Evolutionary conservation across 2,888 invertebrate genomes (phyloP).

Genomic region (Amiota mariae): DNA sequence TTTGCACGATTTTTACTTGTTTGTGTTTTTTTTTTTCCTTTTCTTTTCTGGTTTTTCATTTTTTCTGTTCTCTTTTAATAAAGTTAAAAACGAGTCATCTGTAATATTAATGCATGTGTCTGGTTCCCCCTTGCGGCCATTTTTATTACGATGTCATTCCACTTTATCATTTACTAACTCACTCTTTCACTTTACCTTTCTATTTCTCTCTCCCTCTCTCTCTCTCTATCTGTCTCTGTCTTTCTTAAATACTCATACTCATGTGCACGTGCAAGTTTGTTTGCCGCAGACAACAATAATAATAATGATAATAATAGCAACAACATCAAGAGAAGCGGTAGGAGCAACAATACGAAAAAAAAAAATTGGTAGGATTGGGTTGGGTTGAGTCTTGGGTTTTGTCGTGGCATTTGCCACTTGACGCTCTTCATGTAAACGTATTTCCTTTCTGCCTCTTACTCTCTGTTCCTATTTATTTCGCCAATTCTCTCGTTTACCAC

Average conservation of each 20-base stretch:
- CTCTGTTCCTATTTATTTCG: constrained; percentile 14
- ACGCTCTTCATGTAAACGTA: constrained; percentile 36
- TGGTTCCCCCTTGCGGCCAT: constrained; percentile 12
- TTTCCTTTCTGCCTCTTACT: neutral
- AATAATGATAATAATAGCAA: neutral
- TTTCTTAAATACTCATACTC: neutral
- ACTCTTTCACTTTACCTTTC: neutral
- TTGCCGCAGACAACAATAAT: neutral
- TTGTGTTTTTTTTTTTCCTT: neutral
- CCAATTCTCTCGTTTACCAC: neutral
- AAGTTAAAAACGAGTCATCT: constrained; percentile 47
- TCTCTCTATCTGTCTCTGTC: neutral
- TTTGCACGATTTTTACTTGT: too few relatives aligned
- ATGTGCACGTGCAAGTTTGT: neutral
- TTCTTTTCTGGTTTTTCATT: neutral
- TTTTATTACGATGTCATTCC: constrained; percentile 26
- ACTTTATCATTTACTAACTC: constrained; percentile 17
- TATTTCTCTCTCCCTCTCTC: neutral
- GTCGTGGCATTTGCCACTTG: constrained; percentile 51
- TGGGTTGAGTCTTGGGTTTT: neutral
- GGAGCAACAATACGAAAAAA: too few relatives aligned
- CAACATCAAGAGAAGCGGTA: neutral
- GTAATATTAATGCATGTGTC: constrained; percentile 24
- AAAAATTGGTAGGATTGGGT: too few relatives aligned
- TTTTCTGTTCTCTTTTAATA: constrained; percentile 48